Evolutionary conservation across 2,888 invertebrate genomes (phyloP).

Genomic region (Gymnosoma rotundatum): DNA sequence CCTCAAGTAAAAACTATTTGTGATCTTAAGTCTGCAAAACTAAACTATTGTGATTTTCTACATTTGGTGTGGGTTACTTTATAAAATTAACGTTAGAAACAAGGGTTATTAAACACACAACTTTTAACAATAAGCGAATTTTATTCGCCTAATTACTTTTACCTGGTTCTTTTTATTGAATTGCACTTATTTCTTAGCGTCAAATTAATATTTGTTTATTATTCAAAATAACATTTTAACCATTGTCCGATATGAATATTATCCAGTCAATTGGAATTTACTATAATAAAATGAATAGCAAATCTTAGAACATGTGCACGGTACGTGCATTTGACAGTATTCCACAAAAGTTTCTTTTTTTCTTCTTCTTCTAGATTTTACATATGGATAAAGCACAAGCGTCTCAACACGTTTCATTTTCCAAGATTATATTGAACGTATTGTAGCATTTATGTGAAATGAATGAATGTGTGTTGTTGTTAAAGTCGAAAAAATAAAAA

Average conservation of each 20-base stretch:
- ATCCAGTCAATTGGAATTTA: slow-evolving; percentile 33
- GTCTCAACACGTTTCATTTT: slow-evolving; percentile 65
- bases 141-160: too few species aligned
- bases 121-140: too few species aligned
- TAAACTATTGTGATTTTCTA: too few species aligned
- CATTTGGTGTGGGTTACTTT: too few species aligned
- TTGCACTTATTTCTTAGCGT: not conserved
- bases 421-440: slow-evolving; percentile 33
- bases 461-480: not conserved
- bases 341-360: slow-evolving; percentile 27
- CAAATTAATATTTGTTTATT: not conserved
- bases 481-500: slow-evolving; percentile 29
- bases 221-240: slow-evolving; percentile 18
- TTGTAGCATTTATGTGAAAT: not conserved
- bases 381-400: slow-evolving; percentile 60
- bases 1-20: too few species aligned
- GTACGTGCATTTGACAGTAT: slow-evolving; percentile 56
- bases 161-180: not conserved
- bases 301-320: slow-evolving; percentile 30
- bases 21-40: too few species aligned
- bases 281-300: slow-evolving; percentile 31
- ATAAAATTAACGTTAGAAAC: too few species aligned
- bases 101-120: too few species aligned
- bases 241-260: slow-evolving; percentile 41
- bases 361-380: slow-evolving; percentile 43